A percentile compares a stretch with the other conserved stretches of the same genome.
Evolutionary conservation across 2,797 vertebrate species (phyloP).

Genomic region (Hirundo rustica): DNA sequence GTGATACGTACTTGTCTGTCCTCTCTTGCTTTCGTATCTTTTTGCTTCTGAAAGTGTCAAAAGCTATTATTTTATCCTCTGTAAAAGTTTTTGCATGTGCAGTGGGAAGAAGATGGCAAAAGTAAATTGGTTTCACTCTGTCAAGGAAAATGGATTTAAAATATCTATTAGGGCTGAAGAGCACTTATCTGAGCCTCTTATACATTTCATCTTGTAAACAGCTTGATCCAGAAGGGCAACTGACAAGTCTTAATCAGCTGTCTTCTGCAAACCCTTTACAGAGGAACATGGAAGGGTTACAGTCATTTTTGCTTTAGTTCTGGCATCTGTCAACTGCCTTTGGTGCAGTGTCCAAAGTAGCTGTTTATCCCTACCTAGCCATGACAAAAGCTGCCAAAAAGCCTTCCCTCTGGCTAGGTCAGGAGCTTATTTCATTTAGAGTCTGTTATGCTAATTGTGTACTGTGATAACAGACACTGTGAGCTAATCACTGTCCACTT

Average conservation of each 20-base stretch:
- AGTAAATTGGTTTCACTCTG: not conserved
- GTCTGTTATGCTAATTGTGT: not conserved
- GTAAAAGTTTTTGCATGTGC: not conserved
- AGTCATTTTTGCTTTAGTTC: not conserved
- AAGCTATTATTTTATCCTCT: not conserved
- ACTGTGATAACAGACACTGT: not conserved
- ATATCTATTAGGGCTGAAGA: not conserved
- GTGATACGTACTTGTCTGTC: not conserved
- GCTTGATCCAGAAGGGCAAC: not conserved
- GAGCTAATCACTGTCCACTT: not conserved
- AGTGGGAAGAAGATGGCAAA: not conserved
- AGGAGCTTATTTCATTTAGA: not conserved
- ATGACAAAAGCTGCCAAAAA: not conserved
- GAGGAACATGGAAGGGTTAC: not conserved
- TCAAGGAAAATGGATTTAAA: slow-evolving; percentile 24
- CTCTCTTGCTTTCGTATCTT: not conserved
- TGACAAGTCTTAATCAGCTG: not conserved
- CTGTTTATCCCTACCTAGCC: not conserved
- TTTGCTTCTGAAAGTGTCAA: not conserved
- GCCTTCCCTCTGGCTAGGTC: not conserved
- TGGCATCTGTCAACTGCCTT: not conserved
- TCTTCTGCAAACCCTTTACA: not conserved
- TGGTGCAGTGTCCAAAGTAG: not conserved
- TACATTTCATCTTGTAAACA: not conserved
- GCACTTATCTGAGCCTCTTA: not conserved